These are phyloP conservation scores for Myotis lucifugus DNA, from an alignment of 2,113 vertebrate species.

Conservation along the genomic window DNA sequence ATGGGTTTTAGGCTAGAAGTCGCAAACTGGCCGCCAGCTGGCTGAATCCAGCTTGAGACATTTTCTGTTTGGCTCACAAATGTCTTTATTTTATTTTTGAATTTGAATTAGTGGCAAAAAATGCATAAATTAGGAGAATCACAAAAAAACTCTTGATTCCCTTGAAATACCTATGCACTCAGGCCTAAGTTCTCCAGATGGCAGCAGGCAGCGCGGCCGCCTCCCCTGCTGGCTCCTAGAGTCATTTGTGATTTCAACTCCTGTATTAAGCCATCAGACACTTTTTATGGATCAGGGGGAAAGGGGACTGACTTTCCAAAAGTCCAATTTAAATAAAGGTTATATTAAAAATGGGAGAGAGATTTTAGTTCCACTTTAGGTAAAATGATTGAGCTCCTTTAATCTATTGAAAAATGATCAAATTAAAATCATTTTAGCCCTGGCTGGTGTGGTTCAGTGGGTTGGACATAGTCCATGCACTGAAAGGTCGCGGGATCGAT, in stretches of 20 bases:
- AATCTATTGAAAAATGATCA: not conserved
- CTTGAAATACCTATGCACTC: not conserved
- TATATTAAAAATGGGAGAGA: not conserved
- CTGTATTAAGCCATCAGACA: not conserved
- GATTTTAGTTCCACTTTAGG: not conserved
- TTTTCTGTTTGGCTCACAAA: constrained; percentile 25
- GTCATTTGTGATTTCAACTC: not conserved
- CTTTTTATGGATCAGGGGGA: not conserved
- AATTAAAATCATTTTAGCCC: not conserved
- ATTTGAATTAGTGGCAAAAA: constrained; percentile 41
- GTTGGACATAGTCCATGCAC: too few relatives aligned
- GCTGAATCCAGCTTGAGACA: not conserved
- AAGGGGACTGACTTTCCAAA: not conserved
- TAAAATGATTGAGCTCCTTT: constrained; percentile 6
- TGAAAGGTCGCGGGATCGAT: too few relatives aligned
- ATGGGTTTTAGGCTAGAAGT: not conserved
- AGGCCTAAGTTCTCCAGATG: not conserved
- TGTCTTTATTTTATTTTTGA: constrained; percentile 32
- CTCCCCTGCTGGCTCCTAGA: not conserved
- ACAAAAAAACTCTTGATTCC: not conserved
- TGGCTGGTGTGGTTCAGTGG: too few relatives aligned
- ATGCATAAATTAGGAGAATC: not conserved
- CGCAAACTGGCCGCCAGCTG: not conserved
- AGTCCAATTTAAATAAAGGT: not conserved
- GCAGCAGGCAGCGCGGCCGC: not conserved